Percentiles rank a stretch among this genome's conserved stretches.
These are phyloP conservation scores for Trichogramma pretiosum DNA, from an alignment of 1,140 invertebrate genomes.

Conservation along the genomic window DNA sequence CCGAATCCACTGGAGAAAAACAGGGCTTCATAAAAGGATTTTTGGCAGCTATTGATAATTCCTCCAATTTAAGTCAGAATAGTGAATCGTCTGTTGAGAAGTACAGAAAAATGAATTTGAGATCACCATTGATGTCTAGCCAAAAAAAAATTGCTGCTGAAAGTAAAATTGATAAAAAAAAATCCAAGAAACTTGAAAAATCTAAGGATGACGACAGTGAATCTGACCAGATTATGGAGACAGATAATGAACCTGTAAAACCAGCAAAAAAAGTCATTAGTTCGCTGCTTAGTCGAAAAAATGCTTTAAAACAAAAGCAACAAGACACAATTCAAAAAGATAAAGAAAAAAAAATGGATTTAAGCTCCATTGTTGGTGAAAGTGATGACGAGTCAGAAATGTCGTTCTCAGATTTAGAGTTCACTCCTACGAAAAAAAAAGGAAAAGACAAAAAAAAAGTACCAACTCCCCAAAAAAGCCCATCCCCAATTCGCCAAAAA, in stretches of 20 bases:
- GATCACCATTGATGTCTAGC: constrained; percentile 1
- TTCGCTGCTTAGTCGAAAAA: neutral
- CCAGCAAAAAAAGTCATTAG: neutral
- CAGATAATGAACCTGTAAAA: neutral
- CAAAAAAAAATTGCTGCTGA: no score
- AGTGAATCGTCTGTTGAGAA: constrained; percentile 3
- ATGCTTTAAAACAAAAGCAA: neutral
- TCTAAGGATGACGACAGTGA: neutral
- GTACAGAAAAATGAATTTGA: constrained; percentile 6
- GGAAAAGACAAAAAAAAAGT: neutral
- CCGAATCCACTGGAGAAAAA: neutral
- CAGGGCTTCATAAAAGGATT: neutral
- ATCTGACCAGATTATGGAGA: no score
- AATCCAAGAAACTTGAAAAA: neutral
- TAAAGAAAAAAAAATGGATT: neutral
- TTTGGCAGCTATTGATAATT: constrained; percentile 9
- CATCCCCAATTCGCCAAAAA: no score
- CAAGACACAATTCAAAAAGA: neutral
- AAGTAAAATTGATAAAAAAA: neutral
- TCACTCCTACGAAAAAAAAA: neutral
- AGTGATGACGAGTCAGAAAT: constrained; percentile 1
- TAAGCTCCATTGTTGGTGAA: neutral
- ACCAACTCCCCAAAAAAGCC: neutral
- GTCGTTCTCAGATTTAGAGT: neutral
- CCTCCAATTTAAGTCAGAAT: constrained; percentile 14